Evolutionary conservation across 2,797 vertebrate genomes (phyloP).

Genomic region (Carcharodon carcharias): DNA sequence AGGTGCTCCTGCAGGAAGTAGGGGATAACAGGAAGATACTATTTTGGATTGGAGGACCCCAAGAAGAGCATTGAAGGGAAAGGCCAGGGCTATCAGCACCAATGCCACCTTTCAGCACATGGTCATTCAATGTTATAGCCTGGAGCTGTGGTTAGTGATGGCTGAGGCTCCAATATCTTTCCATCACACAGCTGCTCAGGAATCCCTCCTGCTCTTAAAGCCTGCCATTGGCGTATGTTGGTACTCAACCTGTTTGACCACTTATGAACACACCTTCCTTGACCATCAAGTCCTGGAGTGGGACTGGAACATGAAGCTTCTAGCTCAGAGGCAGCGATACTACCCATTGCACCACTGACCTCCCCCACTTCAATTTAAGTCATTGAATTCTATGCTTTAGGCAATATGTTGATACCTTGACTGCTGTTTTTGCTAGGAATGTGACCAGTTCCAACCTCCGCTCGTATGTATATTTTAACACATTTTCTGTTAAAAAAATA

Average conservation of each 20-base stretch:
- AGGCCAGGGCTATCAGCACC: background rate
- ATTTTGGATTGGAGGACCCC: background rate
- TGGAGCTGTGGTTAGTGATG: background rate
- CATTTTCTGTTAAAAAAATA: background rate
- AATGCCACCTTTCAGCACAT: background rate
- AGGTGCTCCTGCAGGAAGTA: background rate
- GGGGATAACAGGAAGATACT: too few relatives aligned
- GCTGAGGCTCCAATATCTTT: too few relatives aligned
- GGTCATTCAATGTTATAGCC: background rate
- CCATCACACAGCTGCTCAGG: too few relatives aligned
- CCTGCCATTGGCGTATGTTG: too few relatives aligned
- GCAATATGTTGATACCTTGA: conserved; percentile 45
- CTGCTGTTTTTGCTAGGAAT: conserved; percentile 48
- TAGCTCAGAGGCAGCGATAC: too few relatives aligned
- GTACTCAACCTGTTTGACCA: too few relatives aligned
- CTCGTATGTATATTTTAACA: background rate
- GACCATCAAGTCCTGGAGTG: too few relatives aligned
- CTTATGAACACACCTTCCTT: too few relatives aligned
- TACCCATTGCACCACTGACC: too few relatives aligned
- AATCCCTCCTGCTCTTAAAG: too few relatives aligned
- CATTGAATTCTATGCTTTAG: background rate
- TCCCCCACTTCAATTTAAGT: background rate
- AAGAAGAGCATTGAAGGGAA: background rate
- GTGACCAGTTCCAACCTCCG: conserved; percentile 49
- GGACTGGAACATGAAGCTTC: too few relatives aligned